Percentiles rank a stretch among this genome's conserved stretches.
These are phyloP conservation scores for Epinephelus coioides DNA, from an alignment of 2,797 vertebrate species.

Conservation along the genomic window DNA sequence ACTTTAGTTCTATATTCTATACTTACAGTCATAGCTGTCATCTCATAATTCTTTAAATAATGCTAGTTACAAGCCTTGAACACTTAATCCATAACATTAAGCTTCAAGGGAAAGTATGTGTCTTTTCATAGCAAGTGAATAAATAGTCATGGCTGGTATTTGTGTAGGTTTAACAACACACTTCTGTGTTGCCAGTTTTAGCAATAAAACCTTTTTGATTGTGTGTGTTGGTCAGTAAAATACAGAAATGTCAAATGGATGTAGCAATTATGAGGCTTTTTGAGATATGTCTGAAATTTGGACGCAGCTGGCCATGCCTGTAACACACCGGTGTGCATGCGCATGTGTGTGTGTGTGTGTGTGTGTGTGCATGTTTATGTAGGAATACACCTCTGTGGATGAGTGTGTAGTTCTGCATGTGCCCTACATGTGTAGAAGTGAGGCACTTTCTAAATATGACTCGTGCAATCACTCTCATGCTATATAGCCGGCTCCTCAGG, in stretches of 20 bases:
- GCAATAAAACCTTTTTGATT: slow-evolving; percentile 78
- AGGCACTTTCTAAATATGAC: slow-evolving; percentile 81
- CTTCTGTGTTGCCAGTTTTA: slow-evolving; percentile 71
- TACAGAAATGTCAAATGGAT: slow-evolving; percentile 69
- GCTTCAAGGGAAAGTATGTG: slow-evolving; percentile 41
- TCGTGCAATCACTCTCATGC: slow-evolving; percentile 72
- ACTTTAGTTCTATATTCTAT: slow-evolving; percentile 54
- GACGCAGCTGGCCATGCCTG: slow-evolving; percentile 68
- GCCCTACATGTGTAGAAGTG: slow-evolving; percentile 46
- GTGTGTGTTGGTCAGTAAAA: slow-evolving; percentile 75
- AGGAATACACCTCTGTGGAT: slow-evolving; percentile 46
- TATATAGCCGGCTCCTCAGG: slow-evolving; percentile 62
- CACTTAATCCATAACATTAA: slow-evolving; percentile 57
- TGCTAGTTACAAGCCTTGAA: slow-evolving; percentile 58
- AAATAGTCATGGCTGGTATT: slow-evolving; percentile 69
- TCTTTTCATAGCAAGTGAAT: slow-evolving; percentile 73
- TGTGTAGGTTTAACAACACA: slow-evolving; percentile 69
- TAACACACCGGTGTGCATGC: slow-evolving; percentile 52
- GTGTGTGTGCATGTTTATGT: slow-evolving; percentile 53
- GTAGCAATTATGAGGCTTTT: slow-evolving; percentile 80
- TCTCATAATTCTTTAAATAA: slow-evolving; percentile 65
- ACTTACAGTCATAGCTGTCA: slow-evolving; percentile 43
- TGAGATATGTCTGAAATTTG: slow-evolving; percentile 81
- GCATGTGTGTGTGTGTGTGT: slow-evolving; percentile 24
- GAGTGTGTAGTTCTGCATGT: slow-evolving; percentile 52